A percentile compares a stretch with the other conserved stretches of the same genome.
Evolutionary conservation across 2,888 invertebrate species (phyloP).

Genomic region (Amaurobius ferox): DNA sequence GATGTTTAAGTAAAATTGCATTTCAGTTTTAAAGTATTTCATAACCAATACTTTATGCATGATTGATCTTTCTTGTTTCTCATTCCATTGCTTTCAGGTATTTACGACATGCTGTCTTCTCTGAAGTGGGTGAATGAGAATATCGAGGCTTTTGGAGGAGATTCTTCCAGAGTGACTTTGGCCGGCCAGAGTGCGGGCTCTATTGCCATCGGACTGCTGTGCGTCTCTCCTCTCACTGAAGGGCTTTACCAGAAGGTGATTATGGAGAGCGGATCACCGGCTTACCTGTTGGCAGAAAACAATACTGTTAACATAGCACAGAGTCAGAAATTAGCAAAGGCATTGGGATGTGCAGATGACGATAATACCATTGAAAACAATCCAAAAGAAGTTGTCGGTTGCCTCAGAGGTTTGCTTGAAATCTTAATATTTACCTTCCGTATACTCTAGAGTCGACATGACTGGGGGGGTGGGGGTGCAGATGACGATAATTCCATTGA

Average conservation of each 20-base stretch:
- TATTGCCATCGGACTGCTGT: not conserved
- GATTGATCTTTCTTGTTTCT: too few relatives aligned
- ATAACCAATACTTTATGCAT: too few relatives aligned
- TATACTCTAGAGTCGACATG: too few relatives aligned
- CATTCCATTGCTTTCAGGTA: too few relatives aligned
- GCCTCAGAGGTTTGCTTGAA: constrained; percentile 36
- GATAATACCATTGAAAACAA: not conserved
- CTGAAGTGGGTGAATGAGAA: constrained; percentile 29
- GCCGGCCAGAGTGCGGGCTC: constrained; percentile 23
- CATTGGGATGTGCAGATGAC: constrained; percentile 25
- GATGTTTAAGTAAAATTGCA: too few relatives aligned
- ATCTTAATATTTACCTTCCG: too few relatives aligned
- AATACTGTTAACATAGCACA: not conserved
- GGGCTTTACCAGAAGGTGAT: constrained; percentile 31
- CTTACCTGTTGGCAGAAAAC: not conserved
- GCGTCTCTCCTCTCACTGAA: constrained; percentile 5
- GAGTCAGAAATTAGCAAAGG: constrained; percentile 5
- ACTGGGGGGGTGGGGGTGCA: too few relatives aligned
- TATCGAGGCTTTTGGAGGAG: constrained; percentile 19
- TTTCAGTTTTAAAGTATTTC: too few relatives aligned
- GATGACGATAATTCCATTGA: too few relatives aligned
- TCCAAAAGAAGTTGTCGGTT: constrained; percentile 20
- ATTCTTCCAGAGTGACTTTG: constrained; percentile 15
- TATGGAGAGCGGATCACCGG: constrained; percentile 17
- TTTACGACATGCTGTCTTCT: not conserved